Conservation (phyloP, 2,797 vertebrate genomes). For the Gadopsis bispinosus region DNA sequence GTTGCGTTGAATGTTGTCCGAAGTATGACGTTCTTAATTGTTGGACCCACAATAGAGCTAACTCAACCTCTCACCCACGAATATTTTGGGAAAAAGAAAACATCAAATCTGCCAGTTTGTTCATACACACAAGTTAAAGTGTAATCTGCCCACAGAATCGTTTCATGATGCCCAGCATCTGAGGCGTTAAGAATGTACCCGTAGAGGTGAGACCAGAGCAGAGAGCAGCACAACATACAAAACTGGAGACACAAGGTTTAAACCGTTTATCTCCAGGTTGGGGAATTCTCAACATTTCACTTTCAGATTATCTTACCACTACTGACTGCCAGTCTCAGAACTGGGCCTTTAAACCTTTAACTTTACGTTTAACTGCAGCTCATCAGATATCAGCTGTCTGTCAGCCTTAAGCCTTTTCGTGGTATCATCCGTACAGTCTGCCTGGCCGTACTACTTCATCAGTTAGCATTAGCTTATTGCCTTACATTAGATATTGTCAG, state of each 20-base stretch:
- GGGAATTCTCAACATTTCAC: background rate
- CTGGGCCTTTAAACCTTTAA: background rate
- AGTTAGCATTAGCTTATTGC: slow-evolving; percentile 64
- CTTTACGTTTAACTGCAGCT: slow-evolving; percentile 23
- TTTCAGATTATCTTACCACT: background rate
- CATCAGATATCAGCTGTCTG: slow-evolving; percentile 24
- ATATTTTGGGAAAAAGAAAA: background rate
- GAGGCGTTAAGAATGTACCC: too few species aligned
- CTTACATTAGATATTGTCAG: slow-evolving; percentile 34
- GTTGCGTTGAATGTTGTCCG: too few species aligned
- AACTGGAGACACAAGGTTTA: too few species aligned
- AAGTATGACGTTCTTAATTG: too few species aligned
- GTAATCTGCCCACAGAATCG: too few species aligned
- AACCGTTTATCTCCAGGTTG: background rate
- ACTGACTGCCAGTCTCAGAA: background rate
- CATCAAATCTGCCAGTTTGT: too few species aligned
- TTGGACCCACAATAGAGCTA: too few species aligned
- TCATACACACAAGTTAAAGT: too few species aligned
- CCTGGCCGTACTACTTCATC: slow-evolving; percentile 14
- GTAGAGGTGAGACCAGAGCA: background rate
- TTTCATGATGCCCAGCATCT: too few species aligned
- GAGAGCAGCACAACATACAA: background rate
- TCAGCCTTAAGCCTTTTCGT: slow-evolving; percentile 13
- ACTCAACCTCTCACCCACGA: background rate
- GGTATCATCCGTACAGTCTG: background rate